Base-by-base conservation (phyloP, 2,888 invertebrate genomes). In the Sympetrum striolatum region DNA sequence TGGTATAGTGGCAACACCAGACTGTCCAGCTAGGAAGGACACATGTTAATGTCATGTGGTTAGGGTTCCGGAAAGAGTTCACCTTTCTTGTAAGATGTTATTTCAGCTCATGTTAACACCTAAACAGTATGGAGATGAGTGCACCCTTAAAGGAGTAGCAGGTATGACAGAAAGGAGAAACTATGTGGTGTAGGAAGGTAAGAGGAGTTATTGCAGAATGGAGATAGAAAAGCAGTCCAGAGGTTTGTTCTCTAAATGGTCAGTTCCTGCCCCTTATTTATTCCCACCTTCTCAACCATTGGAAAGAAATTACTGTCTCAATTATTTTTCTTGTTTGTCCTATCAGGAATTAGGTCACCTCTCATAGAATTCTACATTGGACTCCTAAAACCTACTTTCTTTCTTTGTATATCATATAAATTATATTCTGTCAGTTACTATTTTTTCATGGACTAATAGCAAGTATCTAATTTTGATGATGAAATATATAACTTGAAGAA, bases 81-180 rank as follows among this genome's bases (percentile, higher is more conserved):
- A 37, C 60, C 86, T 64, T 60, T 86, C 86, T n/a, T 37, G 60
- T 86, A 60, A 86, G 37, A 60, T 60, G 22, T 86, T 82, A 31
- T 48, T 86, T 37, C 60, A 86, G 86, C 64, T 86, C 60, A 35
- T 31, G 14, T n/a, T 22, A n/a, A 81, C 44, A 39, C 22, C 44
- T 18, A 37, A 64, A 60, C 60, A 37, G 35, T 35, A 53, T 22
- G 82, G 25, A 31, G 86, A 58, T 86, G 86, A 86, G 86, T 37
- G 64, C 60, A 60, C 86, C 86, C 60, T 86, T 86, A 31, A 60
- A 64, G 86, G 86, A 86, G 86, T 86, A 60, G 86, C 86, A 86
- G 86, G 86, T 86, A 86, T 86, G 86, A 86, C 58, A 60, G 82
- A 58, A 86, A n/a, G 86, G 86, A 37, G 35, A 60, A 86, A 60